phyloP scores from a whole-genome alignment of 1,140 invertebrate genomes.

The Diorhabda carinulata region DNA sequence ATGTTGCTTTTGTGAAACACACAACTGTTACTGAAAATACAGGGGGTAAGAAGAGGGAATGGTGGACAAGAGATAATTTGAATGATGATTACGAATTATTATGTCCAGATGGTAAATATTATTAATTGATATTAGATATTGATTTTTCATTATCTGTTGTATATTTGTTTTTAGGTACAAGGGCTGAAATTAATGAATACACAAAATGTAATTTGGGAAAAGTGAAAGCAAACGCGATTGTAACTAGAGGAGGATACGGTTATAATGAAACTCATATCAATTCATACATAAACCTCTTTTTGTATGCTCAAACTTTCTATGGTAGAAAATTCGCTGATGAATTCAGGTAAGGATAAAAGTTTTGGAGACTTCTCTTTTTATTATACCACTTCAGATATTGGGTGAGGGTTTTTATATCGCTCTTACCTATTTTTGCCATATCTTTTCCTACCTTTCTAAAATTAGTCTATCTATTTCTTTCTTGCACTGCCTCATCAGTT shows the following conservation, averaged over 20 bases:
- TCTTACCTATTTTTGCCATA: no score
- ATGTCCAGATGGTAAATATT: constrained; percentile 79
- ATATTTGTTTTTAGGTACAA: constrained; percentile 56
- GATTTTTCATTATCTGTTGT: not conserved
- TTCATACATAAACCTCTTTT: constrained; percentile 80
- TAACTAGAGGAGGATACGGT: constrained; percentile 70
- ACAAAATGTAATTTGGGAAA: constrained; percentile 83
- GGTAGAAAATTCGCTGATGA: constrained; percentile 79
- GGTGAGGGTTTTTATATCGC: no score
- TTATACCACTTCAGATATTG: no score
- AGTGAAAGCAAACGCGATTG: constrained; percentile 87
- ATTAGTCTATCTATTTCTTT: no score
- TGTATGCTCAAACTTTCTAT: constrained; percentile 88
- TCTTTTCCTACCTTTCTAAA: no score
- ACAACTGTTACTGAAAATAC: constrained; percentile 89
- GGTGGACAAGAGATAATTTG: constrained; percentile 90
- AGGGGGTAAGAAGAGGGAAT: constrained; percentile 82
- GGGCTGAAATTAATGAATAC: constrained; percentile 75
- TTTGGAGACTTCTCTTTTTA: not conserved
- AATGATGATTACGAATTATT: constrained; percentile 90
- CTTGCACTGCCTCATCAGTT: no score
- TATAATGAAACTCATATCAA: constrained; percentile 78
- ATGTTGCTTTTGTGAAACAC: constrained; percentile 93
- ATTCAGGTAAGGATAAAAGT: constrained; percentile 59
- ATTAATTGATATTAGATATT: not conserved